Base-by-base conservation (phyloP, 2,888 invertebrate genomes). In the Oasisia sp. region DNA sequence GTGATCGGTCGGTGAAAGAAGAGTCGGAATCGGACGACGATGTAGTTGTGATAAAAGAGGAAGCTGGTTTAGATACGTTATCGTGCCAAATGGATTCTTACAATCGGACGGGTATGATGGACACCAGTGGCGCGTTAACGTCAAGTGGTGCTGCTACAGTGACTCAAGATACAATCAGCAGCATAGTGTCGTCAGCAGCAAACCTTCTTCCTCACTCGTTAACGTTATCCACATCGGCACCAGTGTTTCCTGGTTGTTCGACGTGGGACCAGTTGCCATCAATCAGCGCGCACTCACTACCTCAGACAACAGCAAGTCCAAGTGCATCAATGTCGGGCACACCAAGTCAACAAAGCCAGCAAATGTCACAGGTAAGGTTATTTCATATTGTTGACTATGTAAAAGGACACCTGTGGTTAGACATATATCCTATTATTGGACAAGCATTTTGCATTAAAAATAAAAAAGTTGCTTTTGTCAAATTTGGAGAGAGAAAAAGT, bases 211-310 rank as follows among this genome's bases (percentile, higher is more conserved):
- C 74, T 19, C 74, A 27, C n/a, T 27, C 74, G n/a, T 74, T 74
- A n/a, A 74, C 74, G 27, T 74, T 74, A n/a, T 74, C 74, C 19
- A 74, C 74, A 74, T 74, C 74, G 3, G 27, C 74, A 74, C 74
- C 74, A n/a, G 74, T 74, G 74, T 74, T 74, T 74, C 74, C 74
- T 74, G 74, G 74, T 74, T 74, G 74, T 74, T 74, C 74, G 74
- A 27, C 74, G 74, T 74, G 74, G 74, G 74, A 74, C 74, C 74
- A 74, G 74, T 74, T 74, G n/a, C 74, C 74, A 74, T 74, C 74
- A 74, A 74, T 74, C 74, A 74, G 74, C n/a, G 74, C 74, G 74
- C 74, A 74, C 27, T 74, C 74, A 27, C n/a, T 74, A 74, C 74
- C 74, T 74, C 74, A 74, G 27, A 74, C 74, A 19, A 74, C 74